Percentiles rank a stretch among this genome's conserved stretches.
These are phyloP conservation scores for Volucella inflata DNA, from an alignment of 2,888 invertebrate genomes.

Conservation along the genomic window DNA sequence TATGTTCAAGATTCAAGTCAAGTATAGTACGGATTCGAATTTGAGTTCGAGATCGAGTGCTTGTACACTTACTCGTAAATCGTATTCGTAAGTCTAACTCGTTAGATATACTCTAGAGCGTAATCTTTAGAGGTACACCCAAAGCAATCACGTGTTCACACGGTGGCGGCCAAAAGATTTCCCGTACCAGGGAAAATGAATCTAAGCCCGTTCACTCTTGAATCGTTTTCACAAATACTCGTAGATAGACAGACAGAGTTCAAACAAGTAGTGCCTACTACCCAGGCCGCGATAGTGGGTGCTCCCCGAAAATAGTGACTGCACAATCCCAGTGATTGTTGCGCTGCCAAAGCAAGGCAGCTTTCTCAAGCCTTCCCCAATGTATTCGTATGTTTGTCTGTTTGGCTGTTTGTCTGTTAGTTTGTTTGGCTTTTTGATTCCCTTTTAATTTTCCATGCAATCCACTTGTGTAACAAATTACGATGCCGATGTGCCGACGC, in stretches of 20 bases:
- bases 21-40: background rate
- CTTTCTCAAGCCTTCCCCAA: constrained; percentile 39
- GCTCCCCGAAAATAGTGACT: constrained; percentile 60
- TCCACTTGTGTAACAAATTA: constrained; percentile 73
- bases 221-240: constrained; percentile 10
- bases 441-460: constrained; percentile 70
- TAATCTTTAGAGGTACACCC: constrained; percentile 50
- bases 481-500: constrained; percentile 25
- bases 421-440: constrained; percentile 55
- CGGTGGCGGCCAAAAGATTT: constrained; percentile 29
- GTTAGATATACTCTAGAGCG: background rate
- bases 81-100: no score
- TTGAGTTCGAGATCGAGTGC: constrained; percentile 9
- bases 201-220: constrained; percentile 41
- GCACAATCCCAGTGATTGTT: constrained; percentile 57
- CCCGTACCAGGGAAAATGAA: constrained; percentile 29
- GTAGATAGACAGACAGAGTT: constrained; percentile 34
- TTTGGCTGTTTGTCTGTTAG: no score
- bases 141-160: constrained; percentile 61
- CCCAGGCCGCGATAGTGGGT: constrained; percentile 57
- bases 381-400: background rate
- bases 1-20: constrained; percentile 2
- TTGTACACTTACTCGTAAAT: no score
- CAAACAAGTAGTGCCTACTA: constrained; percentile 58
- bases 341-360: background rate